phyloP scores from a whole-genome alignment of 2,888 invertebrate genomes.

The Sicus ferrugineus region DNA sequence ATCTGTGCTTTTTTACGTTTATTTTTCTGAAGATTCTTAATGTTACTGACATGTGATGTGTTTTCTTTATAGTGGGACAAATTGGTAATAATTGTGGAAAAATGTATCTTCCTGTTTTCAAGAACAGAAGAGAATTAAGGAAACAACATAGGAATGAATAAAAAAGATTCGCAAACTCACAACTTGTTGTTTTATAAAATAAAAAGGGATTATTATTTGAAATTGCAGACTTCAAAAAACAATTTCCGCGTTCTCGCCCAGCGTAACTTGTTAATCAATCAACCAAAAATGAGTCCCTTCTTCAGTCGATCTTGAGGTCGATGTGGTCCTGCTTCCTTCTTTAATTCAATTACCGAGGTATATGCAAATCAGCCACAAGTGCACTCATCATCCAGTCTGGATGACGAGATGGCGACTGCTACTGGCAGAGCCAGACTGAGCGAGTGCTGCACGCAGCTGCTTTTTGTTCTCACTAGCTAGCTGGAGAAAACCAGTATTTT shows the following conservation, averaged over 20 bases:
- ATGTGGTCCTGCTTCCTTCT: constrained; percentile 22
- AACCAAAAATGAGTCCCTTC: constrained; percentile 33
- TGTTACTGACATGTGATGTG: no score
- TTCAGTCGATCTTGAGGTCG: constrained; percentile 37
- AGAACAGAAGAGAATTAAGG: neutral
- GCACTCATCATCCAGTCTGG: constrained; percentile 49
- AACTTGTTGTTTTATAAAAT: neutral
- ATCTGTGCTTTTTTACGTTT: no score
- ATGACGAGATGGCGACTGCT: constrained; percentile 40
- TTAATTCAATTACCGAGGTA: constrained; percentile 58
- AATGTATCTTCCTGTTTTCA: neutral
- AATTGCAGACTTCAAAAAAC: neutral
- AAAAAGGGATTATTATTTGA: neutral
- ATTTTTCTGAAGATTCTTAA: no score
- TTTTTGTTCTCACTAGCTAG: no score
- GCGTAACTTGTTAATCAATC: constrained; percentile 26
- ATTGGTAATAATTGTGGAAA: no score
- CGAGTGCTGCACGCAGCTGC: neutral
- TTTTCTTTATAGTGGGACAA: no score
- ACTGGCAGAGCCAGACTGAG: constrained; percentile 33
- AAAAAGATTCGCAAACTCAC: neutral
- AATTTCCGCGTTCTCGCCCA: no score
- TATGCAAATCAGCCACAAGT: constrained; percentile 58
- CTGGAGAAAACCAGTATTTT: no score
- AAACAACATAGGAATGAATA: neutral